Evolutionary conservation across 2,113 vertebrate species (phyloP), one percentile per base, ranked within the genome.

Genomic region (Ctenodactylus gundi): DNA sequence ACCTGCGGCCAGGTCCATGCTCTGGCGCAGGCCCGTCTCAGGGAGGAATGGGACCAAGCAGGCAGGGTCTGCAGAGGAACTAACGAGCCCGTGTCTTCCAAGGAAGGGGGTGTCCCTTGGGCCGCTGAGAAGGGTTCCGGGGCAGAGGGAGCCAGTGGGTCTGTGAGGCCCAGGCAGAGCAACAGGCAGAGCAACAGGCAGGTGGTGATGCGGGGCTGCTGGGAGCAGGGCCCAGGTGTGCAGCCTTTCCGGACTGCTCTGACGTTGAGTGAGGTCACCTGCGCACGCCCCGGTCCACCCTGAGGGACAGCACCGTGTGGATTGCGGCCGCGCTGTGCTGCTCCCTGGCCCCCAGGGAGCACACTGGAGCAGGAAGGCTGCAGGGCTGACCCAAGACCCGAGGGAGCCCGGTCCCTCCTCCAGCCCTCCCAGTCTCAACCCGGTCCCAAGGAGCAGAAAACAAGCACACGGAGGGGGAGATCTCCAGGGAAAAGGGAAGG

Each of bases 161-260:
- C n/a, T n/a, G n/a, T n/a, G n/a, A n/a, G n/a, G n/a, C n/a, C n/a
- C n/a, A n/a, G n/a, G n/a, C n/a, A n/a, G n/a, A n/a, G n/a, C n/a
- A n/a, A n/a, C 36, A 44, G 41, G 27, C 70, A 49, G 29, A 18
- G 76, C 36, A 27, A 31, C 51, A 23, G 46, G 65, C 21, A 76
- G 46, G 57, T 12, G n/a, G 51, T 10, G 39, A 6, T 13, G 58
- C 55, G 21, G 49, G 46, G 25, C 65, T 41, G 51, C 46, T 27
- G 0, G 27, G 58, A 13, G 23, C 25, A 29, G 3, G 34, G 9
- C 31, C 21, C 14, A 4, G 39, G 46, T 12, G 1, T 67, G 39
- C 20, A 41, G 72, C 23, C 72, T 67, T 53, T 23, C 44, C 29
- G 88, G 62, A 82, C n/a, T 10, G 14, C n/a, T 15, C 53, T 6